Conservation (phyloP, 2,113 vertebrate species). For the Craseonycteris thonglongyai region DNA sequence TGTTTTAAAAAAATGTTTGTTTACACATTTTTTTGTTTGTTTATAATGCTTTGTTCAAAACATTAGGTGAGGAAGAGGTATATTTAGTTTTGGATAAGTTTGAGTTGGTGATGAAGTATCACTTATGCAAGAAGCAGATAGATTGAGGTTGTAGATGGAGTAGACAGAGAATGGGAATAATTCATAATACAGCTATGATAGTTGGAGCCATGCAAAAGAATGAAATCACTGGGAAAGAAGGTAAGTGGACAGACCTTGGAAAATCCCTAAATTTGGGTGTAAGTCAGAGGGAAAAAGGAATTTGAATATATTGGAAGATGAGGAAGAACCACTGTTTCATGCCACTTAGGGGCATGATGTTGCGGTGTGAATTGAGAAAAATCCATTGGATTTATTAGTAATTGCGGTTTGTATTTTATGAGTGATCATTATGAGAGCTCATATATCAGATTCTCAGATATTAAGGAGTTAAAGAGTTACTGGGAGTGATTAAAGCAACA, state of each 20-base stretch:
- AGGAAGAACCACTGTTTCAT: too few species aligned
- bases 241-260: neutral
- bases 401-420: neutral
- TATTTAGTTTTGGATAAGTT: neutral
- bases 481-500: neutral
- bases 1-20: neutral
- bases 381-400: neutral
- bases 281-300: neutral
- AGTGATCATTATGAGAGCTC: neutral
- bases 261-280: neutral
- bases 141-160: neutral
- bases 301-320: fast-evolving
- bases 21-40: neutral
- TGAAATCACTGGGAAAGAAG: neutral
- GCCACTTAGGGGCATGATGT: neutral
- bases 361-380: neutral
- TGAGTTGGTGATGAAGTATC: neutral
- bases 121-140: neutral
- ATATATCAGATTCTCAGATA: neutral
- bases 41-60: neutral
- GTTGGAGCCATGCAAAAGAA: neutral
- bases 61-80: neutral
- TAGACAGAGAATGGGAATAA: neutral
- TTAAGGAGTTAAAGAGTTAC: neutral
- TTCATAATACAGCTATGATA: neutral